phyloP scores from a whole-genome alignment of 2,113 vertebrate genomes.

The Lepidothrix coronata region DNA sequence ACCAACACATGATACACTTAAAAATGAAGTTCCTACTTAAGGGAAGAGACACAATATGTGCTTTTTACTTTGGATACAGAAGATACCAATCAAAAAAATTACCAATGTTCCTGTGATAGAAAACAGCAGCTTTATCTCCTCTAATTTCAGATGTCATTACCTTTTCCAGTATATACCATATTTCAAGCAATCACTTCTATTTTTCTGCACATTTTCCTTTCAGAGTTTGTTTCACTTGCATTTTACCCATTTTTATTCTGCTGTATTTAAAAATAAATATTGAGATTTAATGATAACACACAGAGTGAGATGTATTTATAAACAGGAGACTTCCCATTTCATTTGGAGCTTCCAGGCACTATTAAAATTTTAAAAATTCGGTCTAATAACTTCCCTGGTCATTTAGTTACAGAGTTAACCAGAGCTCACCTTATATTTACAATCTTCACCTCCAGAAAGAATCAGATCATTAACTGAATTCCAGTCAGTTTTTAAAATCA shows the following conservation, averaged over 20 bases:
- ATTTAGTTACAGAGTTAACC: not conserved
- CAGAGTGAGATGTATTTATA: not conserved
- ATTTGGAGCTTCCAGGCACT: not conserved
- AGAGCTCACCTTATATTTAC: constrained; percentile 90
- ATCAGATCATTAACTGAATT: constrained; percentile 94
- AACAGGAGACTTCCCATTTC: not conserved
- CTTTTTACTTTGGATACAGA: not conserved
- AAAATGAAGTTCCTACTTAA: not conserved
- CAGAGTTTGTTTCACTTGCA: not conserved
- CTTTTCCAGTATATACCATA: not conserved
- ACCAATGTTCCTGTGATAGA: not conserved
- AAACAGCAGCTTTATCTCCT: not conserved
- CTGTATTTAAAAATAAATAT: accelerated
- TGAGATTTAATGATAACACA: not conserved
- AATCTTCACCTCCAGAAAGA: constrained; percentile 94
- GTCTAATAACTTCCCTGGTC: not conserved
- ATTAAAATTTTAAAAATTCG: not conserved
- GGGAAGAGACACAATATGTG: not conserved
- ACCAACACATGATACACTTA: not conserved
- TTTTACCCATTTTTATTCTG: not conserved
- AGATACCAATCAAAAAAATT: not conserved
- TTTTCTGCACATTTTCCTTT: not conserved
- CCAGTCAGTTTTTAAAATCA: constrained; percentile 96
- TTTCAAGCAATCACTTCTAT: not conserved
- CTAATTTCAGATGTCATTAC: not conserved